Evolutionary conservation across 2,888 invertebrate species (phyloP), one percentile per base, ranked within the genome.

Genomic region (Phytoseiulus persimilis): DNA sequence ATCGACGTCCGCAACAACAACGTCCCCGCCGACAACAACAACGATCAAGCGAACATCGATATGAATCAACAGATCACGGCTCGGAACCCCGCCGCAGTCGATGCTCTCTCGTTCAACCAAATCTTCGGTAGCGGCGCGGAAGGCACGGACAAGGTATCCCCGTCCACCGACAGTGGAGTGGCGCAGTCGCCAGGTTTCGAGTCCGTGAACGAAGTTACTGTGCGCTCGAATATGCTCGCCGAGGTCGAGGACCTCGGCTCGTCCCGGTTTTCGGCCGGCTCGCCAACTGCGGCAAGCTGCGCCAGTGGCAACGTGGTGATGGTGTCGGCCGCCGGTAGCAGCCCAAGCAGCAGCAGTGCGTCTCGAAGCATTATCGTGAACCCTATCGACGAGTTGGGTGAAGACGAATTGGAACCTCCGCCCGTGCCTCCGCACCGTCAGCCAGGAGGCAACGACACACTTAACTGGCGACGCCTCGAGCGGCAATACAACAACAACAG

Each of bases 351-450:
- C n/a, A 87, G 33, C 87, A 39, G 87, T 87, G 87, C 87, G 39
- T 39, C 87, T n/a, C 87, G 87, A 5, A 87, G 87, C 32, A 87
- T 87, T 31, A 87, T 87, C 87, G 87, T 87, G 23, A 87, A 87
- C 33, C 87, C 87, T 11, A 87, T 87, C 33, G 91, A 92, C 92
- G 90, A 89, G 90, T 83, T 90, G 90, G 65, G 90, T 89, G 90
- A 90, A 91, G 90, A 91, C 90, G 95, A 95, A 91, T 96, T 96
- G 91, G 96, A 96, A 93, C 94, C 95, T 91, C 96, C 96, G 5
- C 96, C 96, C n/a, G 96, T 96, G 90, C 96, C 96, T 32, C 97
- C 96, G 46, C 96, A 96, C 92, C 94, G 96, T 32, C 87, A 87
- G 87, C 32, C 87, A 33, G 83, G 83, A 32, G 31, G 83, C 31